Conservation (phyloP, 2,888 invertebrate genomes). For the Hydroisotoma schaefferi region DNA sequence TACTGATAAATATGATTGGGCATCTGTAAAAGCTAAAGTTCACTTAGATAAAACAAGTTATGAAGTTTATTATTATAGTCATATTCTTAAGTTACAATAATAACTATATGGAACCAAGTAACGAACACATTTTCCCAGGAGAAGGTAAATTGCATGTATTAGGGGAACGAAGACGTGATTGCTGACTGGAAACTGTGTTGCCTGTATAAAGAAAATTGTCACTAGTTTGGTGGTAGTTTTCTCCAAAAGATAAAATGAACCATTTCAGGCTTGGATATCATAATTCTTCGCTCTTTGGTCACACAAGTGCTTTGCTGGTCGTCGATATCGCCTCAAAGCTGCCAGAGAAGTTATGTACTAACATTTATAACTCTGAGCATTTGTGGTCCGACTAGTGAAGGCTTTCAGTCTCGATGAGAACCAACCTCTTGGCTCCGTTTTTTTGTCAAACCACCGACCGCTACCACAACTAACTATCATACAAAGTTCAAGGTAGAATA, state of each 20-base stretch:
- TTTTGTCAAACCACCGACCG: too few species aligned
- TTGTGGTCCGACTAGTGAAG: too few species aligned
- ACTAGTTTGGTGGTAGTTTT: neutral
- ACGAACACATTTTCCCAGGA: neutral
- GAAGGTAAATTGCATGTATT: conserved; percentile 8
- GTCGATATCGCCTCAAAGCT: conserved; percentile 1
- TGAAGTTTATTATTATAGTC: conserved; percentile 16
- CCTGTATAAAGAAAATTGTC: neutral
- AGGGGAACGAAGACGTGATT: conserved; percentile 9
- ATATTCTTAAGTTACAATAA: conserved; percentile 8
- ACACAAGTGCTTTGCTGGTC: neutral
- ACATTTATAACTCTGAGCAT: conserved; percentile 8
- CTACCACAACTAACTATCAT: too few species aligned
- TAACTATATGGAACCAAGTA: neutral
- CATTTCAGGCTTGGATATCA: neutral
- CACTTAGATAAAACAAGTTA: conserved; percentile 7
- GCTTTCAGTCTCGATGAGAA: too few species aligned
- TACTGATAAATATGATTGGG: too few species aligned
- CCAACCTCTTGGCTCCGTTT: too few species aligned
- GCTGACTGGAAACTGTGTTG: neutral
- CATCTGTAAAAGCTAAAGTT: too few species aligned
- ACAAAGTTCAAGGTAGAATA: too few species aligned
- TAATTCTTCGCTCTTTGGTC: neutral
- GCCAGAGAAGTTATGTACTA: neutral
- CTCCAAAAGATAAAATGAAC: conserved; percentile 8